Evolutionary conservation across 2,113 vertebrate species (phyloP).

Genomic region (Dunckerocampus dactyliophorus): DNA sequence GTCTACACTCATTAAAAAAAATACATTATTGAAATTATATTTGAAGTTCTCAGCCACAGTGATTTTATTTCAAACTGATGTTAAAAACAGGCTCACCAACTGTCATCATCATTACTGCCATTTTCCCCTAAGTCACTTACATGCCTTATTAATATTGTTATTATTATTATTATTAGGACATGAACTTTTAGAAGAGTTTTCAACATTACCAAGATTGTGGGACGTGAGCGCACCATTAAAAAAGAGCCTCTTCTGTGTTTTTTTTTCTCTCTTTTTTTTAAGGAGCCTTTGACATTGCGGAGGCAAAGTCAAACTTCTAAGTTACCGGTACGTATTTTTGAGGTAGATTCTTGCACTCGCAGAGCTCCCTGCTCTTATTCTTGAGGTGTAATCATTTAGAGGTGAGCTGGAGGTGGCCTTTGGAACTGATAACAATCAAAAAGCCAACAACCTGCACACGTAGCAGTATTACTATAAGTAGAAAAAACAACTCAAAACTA

Average conservation of each 20-base stretch:
- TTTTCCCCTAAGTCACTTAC: not conserved
- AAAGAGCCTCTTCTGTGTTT: not conserved
- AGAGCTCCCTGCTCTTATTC: slow-evolving; percentile 8
- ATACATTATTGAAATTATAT: not conserved
- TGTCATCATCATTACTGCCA: not conserved
- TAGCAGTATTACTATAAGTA: not conserved
- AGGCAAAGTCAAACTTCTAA: slow-evolving; percentile 18
- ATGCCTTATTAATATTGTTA: not conserved
- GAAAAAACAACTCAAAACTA: too few relatives aligned
- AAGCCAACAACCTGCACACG: slow-evolving; percentile 1
- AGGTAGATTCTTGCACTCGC: slow-evolving; percentile 1
- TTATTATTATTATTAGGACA: too few relatives aligned
- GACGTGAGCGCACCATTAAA: slow-evolving; percentile 1
- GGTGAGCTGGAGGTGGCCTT: slow-evolving; percentile 27
- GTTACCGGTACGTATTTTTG: not conserved
- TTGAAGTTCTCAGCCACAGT: not conserved
- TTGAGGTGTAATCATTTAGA: slow-evolving; percentile 11
- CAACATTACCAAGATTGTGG: not conserved
- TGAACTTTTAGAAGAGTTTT: not conserved
- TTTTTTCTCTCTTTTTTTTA: not conserved
- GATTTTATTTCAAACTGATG: not conserved
- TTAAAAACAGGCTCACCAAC: not conserved
- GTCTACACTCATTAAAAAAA: not conserved
- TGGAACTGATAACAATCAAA: slow-evolving; percentile 14
- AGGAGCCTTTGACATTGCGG: slow-evolving; percentile 12